These are phyloP conservation scores for Idris sp. DNA, from an alignment of 1,140 invertebrate genomes.

Conservation along the genomic window DNA sequence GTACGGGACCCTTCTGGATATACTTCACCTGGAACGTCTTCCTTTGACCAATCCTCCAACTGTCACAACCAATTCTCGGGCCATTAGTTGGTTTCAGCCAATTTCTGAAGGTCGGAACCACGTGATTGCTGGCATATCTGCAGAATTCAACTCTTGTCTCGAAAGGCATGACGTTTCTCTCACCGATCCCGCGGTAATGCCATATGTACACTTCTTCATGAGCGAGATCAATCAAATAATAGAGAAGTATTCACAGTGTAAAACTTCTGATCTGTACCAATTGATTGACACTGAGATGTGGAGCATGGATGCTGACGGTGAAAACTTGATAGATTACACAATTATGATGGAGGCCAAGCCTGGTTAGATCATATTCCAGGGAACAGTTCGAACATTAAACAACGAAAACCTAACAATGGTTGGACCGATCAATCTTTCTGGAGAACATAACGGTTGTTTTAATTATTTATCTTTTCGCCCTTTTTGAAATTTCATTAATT, in stretches of 20 bases:
- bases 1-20: conserved; percentile 82
- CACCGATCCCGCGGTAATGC: conserved; percentile 76
- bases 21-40: conserved; percentile 78
- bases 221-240: conserved; percentile 82
- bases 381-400: conserved; percentile 79
- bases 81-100: conserved; percentile 87
- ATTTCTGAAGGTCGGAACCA: conserved; percentile 87
- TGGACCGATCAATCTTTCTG: conserved; percentile 86
- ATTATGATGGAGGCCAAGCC: conserved; percentile 83
- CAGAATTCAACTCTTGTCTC: conserved; percentile 92
- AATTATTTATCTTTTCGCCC: too few relatives aligned
- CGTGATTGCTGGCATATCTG: conserved; percentile 84
- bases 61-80: conserved; percentile 76
- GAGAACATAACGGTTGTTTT: too few relatives aligned
- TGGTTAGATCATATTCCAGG: conserved; percentile 86
- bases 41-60: too few relatives aligned
- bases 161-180: conserved; percentile 78
- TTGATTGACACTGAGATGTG: conserved; percentile 80
- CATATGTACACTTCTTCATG: conserved; percentile 80
- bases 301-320: conserved; percentile 74
- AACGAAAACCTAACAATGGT: conserved; percentile 62
- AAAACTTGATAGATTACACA: conserved; percentile 81
- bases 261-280: conserved; percentile 77
- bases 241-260: conserved; percentile 80
- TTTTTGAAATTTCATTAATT: too few relatives aligned